Evolutionary conservation across 2,113 vertebrate genomes (phyloP).

Genomic region (Gallinago media): DNA sequence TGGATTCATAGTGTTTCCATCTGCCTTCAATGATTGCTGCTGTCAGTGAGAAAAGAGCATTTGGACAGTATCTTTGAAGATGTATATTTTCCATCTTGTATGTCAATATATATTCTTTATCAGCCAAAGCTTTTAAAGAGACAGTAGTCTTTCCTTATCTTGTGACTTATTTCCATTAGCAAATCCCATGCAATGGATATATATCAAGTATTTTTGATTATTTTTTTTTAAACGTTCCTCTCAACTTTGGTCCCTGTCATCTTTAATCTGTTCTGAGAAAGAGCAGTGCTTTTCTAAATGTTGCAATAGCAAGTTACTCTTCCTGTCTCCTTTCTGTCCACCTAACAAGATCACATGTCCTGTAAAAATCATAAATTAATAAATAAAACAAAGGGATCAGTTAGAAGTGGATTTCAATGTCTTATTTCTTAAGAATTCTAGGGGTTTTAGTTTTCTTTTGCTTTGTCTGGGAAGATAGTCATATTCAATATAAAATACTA

Average conservation of each 20-base stretch:
- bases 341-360: neutral
- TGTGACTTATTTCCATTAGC: neutral
- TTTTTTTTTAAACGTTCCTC: neutral
- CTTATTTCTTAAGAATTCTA: neutral
- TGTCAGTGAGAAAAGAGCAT: neutral
- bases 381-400: neutral
- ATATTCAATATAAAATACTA: neutral
- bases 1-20: neutral
- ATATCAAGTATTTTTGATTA: rapidly evolving
- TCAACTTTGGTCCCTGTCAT: neutral
- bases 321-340: neutral
- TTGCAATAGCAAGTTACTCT: neutral
- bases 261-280: neutral
- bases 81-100: neutral
- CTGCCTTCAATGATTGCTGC: neutral
- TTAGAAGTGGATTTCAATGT: neutral
- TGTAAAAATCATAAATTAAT: neutral
- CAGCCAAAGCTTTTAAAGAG: neutral
- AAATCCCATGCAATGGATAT: neutral
- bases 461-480: neutral
- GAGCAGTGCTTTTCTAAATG: neutral
- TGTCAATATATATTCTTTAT: neutral
- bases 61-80: neutral
- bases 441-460: neutral
- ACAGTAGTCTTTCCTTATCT: neutral